Evolutionary conservation across 2,113 vertebrate species (phyloP).

Genomic region (Orientallactaga bullata): DNA sequence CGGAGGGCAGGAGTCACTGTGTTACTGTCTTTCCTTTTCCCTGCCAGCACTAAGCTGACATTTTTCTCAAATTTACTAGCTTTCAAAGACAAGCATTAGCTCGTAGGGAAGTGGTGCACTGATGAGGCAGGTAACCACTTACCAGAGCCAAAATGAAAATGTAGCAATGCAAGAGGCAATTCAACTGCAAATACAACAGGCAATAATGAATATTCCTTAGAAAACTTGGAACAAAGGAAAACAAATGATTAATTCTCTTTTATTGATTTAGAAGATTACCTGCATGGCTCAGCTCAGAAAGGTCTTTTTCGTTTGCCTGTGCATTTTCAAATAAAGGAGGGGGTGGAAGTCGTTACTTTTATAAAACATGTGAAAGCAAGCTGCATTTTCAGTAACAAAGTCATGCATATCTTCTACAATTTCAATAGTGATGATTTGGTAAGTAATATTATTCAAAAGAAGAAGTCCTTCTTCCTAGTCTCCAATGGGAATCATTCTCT

Average conservation of each 20-base stretch:
- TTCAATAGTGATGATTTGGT: constrained; percentile 25
- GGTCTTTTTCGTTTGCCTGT: constrained; percentile 44
- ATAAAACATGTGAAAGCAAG: background rate
- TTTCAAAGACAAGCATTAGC: background rate
- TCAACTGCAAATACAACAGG: constrained; percentile 2
- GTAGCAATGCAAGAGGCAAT: background rate
- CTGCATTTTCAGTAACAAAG: constrained; percentile 20
- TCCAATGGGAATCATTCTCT: background rate
- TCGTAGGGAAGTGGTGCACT: background rate
- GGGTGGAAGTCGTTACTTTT: background rate
- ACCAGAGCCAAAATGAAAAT: constrained; percentile 1
- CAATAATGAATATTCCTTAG: constrained; percentile 52
- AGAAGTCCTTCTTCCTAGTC: constrained; percentile 2
- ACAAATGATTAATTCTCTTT: constrained; percentile 10
- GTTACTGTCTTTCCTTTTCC: no score
- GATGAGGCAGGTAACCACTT: background rate
- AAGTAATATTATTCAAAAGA: constrained; percentile 21
- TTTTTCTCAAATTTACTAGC: background rate
- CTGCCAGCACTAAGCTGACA: background rate
- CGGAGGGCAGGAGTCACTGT: background rate
- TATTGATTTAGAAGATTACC: constrained; percentile 60
- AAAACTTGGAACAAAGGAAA: constrained; percentile 20
- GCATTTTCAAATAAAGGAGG: constrained; percentile 31
- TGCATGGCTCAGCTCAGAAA: background rate
- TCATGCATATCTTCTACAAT: background rate